Evolutionary conservation across 2,888 invertebrate genomes (phyloP).

Genomic region (Melieria crassipennis): DNA sequence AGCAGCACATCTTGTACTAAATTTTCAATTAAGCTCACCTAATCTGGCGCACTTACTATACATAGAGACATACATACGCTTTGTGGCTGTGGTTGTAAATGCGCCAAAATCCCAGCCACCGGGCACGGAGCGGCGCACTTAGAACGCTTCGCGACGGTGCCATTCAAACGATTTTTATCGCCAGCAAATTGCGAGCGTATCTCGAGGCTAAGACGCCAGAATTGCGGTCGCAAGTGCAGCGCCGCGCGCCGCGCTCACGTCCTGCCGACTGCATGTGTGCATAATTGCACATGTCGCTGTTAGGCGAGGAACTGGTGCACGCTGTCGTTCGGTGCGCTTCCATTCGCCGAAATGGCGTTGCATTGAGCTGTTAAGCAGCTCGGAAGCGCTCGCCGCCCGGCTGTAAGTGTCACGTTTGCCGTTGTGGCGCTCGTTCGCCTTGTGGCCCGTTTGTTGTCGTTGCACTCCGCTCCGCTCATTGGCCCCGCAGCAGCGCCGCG

Average conservation of each 20-base stretch:
- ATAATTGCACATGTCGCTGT: neutral
- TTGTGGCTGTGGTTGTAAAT: too few relatives aligned
- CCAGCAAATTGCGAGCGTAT: conserved; percentile 30
- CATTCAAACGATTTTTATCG: conserved; percentile 28
- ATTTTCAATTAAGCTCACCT: too few relatives aligned
- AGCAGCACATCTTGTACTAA: too few relatives aligned
- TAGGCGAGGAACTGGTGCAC: too few relatives aligned
- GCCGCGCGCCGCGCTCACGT: neutral
- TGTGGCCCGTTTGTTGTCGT: conserved; percentile 4
- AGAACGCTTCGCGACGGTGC: too few relatives aligned
- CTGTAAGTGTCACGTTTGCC: conserved; percentile 14
- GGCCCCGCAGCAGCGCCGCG: too few relatives aligned
- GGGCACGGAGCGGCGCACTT: neutral
- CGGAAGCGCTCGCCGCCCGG: neutral
- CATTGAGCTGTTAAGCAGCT: conserved; percentile 24
- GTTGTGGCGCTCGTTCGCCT: neutral
- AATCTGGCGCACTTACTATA: too few relatives aligned
- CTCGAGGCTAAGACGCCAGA: conserved; percentile 10
- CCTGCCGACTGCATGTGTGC: neutral
- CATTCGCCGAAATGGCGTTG: neutral
- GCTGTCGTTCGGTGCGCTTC: too few relatives aligned
- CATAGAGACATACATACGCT: too few relatives aligned
- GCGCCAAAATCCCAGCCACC: too few relatives aligned
- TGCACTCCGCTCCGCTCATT: neutral
- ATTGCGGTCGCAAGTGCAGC: neutral